Conservation (phyloP, 1,140 invertebrate species). For the Pemphigus obesinymphae region DNA sequence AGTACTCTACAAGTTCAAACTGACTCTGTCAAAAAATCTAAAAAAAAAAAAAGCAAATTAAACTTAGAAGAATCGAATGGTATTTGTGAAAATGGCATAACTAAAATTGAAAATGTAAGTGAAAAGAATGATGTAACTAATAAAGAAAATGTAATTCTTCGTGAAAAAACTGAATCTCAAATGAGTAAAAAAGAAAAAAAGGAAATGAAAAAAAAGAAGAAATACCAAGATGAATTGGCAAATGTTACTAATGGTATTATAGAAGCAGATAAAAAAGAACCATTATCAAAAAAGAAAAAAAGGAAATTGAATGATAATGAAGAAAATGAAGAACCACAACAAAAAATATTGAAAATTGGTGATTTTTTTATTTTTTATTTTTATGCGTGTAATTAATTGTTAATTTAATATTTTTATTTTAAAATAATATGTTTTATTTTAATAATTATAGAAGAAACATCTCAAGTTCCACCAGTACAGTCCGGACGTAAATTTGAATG, state of each 20-base stretch:
- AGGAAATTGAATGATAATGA: constrained; percentile 42
- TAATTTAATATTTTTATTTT: neutral
- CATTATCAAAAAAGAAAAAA: constrained; percentile 44
- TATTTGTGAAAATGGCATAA: neutral
- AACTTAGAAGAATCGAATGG: neutral
- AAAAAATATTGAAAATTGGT: constrained; percentile 28
- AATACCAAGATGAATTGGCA: constrained; percentile 42
- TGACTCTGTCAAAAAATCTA: neutral
- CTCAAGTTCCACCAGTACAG: neutral
- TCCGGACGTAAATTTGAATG: constrained; percentile 18
- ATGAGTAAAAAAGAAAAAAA: constrained; percentile 40
- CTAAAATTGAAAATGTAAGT: neutral
- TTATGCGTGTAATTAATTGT: no score
- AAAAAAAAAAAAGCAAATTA: neutral
- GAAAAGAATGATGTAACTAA: neutral
- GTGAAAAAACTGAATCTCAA: neutral
- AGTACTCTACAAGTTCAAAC: neutral
- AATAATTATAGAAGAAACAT: neutral
- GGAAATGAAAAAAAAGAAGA: constrained; percentile 42
- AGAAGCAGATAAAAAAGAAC: constrained; percentile 35
- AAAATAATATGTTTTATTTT: neutral
- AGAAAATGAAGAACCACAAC: constrained; percentile 44
- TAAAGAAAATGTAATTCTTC: constrained; percentile 26
- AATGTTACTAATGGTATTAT: constrained; percentile 42
- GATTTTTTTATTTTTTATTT: neutral